phyloP scores from a whole-genome alignment of 2,888 invertebrate species.

The Drosophila recens region DNA sequence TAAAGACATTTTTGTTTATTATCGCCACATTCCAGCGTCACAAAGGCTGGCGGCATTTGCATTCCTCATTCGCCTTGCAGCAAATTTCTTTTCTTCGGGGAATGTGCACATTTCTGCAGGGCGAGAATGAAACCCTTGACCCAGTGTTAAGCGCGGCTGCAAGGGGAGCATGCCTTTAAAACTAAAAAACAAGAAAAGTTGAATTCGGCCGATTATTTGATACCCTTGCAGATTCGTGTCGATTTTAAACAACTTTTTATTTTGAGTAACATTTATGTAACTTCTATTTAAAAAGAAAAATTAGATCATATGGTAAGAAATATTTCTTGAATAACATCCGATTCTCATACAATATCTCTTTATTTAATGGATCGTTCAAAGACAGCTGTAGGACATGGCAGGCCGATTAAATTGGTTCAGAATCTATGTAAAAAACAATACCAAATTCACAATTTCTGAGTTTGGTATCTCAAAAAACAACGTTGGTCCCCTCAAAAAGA shows the following conservation, averaged over 20 bases:
- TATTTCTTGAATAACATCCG: too few species aligned
- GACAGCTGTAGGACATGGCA: too few species aligned
- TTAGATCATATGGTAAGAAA: too few species aligned
- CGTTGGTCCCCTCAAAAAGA: too few species aligned
- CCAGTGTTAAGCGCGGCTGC: slow-evolving; percentile 29
- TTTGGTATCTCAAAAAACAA: too few species aligned
- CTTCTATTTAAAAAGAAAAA: background rate
- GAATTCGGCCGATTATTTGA: background rate
- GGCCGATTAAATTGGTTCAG: too few species aligned
- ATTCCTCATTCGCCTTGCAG: slow-evolving; percentile 15
- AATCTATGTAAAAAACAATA: too few species aligned
- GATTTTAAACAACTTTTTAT: background rate
- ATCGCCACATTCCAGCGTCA: slow-evolving; percentile 46
- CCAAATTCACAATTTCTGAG: too few species aligned
- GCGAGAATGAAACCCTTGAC: slow-evolving; percentile 47
- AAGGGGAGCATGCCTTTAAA: slow-evolving; percentile 18
- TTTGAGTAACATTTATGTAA: background rate
- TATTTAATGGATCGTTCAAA: too few species aligned
- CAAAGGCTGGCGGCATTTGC: slow-evolving; percentile 44
- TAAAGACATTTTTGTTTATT: slow-evolving; percentile 51
- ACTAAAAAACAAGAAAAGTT: slow-evolving; percentile 13
- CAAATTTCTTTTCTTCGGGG: slow-evolving; percentile 1
- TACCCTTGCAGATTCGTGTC: background rate
- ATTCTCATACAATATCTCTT: too few species aligned
- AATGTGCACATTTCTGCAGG: slow-evolving; percentile 18